Evolutionary conservation across 2,113 vertebrate genomes (phyloP).

Genomic region (Carollia perspicillata): DNA sequence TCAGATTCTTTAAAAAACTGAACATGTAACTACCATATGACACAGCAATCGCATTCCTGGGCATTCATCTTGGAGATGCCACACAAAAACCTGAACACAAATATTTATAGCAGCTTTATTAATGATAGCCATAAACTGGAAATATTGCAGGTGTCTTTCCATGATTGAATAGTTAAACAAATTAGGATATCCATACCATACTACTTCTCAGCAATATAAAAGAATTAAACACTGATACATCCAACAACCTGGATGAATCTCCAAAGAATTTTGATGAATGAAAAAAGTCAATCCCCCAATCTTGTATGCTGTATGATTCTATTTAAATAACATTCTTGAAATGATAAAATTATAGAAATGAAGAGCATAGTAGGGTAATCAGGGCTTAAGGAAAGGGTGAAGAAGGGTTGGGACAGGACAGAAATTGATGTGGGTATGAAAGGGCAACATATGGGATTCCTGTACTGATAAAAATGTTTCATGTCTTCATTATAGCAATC

Average conservation of each 20-base stretch:
- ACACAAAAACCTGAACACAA: not conserved
- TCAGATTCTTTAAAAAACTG: not conserved
- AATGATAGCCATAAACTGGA: not conserved
- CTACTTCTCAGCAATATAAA: not conserved
- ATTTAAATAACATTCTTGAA: not conserved
- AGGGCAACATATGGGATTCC: not conserved
- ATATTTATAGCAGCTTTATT: not conserved
- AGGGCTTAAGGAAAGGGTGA: not conserved
- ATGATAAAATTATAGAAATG: not conserved
- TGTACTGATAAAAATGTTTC: not conserved
- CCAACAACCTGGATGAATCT: not conserved
- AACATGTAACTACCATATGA: not conserved
- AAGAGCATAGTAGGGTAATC: not conserved
- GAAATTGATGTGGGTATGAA: not conserved
- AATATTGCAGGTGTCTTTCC: not conserved
- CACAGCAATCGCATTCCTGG: not conserved
- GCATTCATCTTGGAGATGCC: not conserved
- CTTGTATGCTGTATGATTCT: not conserved
- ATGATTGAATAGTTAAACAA: not conserved
- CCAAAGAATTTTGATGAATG: not conserved
- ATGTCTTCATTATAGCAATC: not conserved
- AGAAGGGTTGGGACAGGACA: not conserved
- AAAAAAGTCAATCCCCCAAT: not conserved
- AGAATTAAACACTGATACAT: not conserved
- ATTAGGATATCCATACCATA: not conserved